Evolutionary conservation across 1,140 invertebrate genomes (phyloP).

Genomic region (Pseudomyrmex cubaensis): DNA sequence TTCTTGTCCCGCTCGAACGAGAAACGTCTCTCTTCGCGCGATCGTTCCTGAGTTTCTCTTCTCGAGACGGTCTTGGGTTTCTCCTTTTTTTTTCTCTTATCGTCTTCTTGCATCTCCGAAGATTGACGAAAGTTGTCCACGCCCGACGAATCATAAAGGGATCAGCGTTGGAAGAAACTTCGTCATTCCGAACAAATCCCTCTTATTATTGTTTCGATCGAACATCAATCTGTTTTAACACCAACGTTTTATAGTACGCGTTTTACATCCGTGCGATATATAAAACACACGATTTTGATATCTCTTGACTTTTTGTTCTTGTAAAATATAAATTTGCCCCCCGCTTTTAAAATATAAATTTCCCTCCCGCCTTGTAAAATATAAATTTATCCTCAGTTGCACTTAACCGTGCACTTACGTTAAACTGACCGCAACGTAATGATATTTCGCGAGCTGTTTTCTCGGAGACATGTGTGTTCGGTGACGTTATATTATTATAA

Average conservation of each 20-base stretch:
- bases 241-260: background rate
- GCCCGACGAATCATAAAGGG: background rate
- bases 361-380: constrained; percentile 40
- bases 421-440: constrained; percentile 46
- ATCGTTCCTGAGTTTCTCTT: constrained; percentile 17
- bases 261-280: background rate
- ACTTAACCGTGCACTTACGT: constrained; percentile 51
- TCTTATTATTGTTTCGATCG: background rate
- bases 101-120: constrained; percentile 9
- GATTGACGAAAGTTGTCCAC: constrained; percentile 32
- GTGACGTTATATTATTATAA: constrained; percentile 22
- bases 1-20: constrained; percentile 72
- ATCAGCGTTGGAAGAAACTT: background rate
- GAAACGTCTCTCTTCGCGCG: constrained; percentile 26
- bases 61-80: background rate
- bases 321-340: constrained; percentile 58
- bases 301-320: background rate
- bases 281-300: background rate
- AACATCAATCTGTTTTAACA: background rate
- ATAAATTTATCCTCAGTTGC: constrained; percentile 49
- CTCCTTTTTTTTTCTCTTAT: constrained; percentile 37
- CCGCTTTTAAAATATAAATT: constrained; percentile 50
- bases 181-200: background rate
- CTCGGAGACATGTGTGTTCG: background rate
- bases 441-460: constrained; percentile 49